Conservation (phyloP, 2,797 vertebrate genomes). For the Xiphophorus birchmanni region DNA sequence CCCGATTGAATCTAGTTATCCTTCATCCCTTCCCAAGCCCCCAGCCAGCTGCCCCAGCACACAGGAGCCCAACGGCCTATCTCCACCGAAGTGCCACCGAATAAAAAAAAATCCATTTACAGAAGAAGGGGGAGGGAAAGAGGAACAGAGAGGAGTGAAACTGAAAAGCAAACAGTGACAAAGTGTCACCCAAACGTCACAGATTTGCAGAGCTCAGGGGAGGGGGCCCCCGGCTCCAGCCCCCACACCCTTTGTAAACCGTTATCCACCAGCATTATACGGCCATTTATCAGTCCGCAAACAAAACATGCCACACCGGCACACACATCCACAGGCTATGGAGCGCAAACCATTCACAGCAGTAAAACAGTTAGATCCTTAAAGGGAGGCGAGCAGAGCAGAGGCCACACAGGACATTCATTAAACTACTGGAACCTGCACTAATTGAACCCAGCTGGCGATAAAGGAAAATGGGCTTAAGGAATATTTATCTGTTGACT, state of each 20-base stretch:
- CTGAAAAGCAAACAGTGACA: conserved; percentile 43
- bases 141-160: conserved; percentile 32
- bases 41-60: conserved; percentile 74
- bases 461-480: conserved; percentile 73
- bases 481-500: conserved; percentile 72
- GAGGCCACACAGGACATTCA: conserved; percentile 78
- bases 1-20: conserved; percentile 82
- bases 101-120: conserved; percentile 73
- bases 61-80: conserved; percentile 74
- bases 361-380: conserved; percentile 69
- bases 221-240: conserved; percentile 19
- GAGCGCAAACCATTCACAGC: conserved; percentile 45
- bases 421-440: conserved; percentile 77
- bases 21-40: conserved; percentile 72
- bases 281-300: conserved; percentile 73
- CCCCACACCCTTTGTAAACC: conserved; percentile 56
- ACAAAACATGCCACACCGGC: conserved; percentile 69
- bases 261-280: conserved; percentile 69
- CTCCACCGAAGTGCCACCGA: conserved; percentile 68
- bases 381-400: conserved; percentile 65
- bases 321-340: conserved; percentile 18
- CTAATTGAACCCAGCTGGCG: conserved; percentile 75
- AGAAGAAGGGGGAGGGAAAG: conserved; percentile 37
- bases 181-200: conserved; percentile 65
- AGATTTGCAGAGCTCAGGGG: conserved; percentile 60